phyloP scores from a whole-genome alignment of 2,888 invertebrate genomes.

The Mythimna lalbum region DNA sequence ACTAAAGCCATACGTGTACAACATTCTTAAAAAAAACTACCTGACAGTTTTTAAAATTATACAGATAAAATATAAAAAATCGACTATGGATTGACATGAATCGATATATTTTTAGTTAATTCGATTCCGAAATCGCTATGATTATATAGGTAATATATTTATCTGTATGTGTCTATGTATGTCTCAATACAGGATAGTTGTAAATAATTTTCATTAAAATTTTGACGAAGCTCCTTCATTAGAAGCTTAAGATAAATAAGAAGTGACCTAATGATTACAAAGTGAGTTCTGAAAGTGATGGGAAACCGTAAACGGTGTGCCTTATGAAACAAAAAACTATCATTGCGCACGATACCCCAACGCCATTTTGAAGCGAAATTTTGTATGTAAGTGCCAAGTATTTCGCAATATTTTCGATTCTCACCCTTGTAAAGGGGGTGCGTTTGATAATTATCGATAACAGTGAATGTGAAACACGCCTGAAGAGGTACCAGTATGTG shows the following conservation, averaged over 20 bases:
- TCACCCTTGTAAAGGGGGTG: constrained; percentile 73
- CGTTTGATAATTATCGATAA: constrained; percentile 71
- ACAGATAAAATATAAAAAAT: constrained; percentile 6
- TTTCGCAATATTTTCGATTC: constrained; percentile 88
- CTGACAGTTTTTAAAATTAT: not conserved
- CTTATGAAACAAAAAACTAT: constrained; percentile 90
- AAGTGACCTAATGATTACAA: constrained; percentile 78
- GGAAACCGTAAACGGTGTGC: constrained; percentile 81
- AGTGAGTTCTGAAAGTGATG: constrained; percentile 83
- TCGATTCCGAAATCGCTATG: constrained; percentile 41
- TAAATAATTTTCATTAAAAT: constrained; percentile 86
- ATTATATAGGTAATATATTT: constrained; percentile 47
- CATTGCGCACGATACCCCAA: constrained; percentile 90
- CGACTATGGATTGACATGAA: constrained; percentile 28
- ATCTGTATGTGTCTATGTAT: constrained; percentile 68
- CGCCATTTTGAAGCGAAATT: constrained; percentile 92
- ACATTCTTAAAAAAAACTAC: not conserved
- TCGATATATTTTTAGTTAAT: constrained; percentile 10
- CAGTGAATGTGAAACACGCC: constrained; percentile 73
- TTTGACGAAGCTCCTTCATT: constrained; percentile 72
- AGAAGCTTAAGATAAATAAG: constrained; percentile 74
- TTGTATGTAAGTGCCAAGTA: constrained; percentile 91
- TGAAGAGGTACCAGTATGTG: constrained; percentile 65
- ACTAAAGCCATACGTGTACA: not conserved
- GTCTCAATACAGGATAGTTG: constrained; percentile 87